Percentiles rank a stretch among this genome's conserved stretches.
Evolutionary conservation across 1,140 invertebrate species (phyloP).

Genomic region (Globodera ellingtonae): DNA sequence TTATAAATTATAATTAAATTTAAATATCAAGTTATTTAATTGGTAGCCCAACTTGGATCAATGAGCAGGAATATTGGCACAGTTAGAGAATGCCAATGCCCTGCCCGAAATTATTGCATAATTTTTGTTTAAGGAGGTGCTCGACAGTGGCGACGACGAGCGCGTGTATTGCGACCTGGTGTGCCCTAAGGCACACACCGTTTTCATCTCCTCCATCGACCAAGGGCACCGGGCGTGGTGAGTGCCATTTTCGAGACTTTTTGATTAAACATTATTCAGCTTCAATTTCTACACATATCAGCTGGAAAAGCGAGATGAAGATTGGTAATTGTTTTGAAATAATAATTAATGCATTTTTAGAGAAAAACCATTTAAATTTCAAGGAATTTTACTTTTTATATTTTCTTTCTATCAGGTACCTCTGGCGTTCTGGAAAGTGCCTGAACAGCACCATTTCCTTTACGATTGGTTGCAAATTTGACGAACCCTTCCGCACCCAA

Average conservation of each 20-base stretch:
- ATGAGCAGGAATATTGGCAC: neutral
- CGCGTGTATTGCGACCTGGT: conserved; percentile 64
- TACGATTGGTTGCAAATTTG: conserved; percentile 64
- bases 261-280: neutral
- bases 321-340: conserved; percentile 37
- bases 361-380: neutral
- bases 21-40: too few relatives aligned
- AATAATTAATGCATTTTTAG: neutral
- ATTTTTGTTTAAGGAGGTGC: conserved; percentile 47
- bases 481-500: conserved; percentile 64
- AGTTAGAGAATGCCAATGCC: too few relatives aligned
- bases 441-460: conserved; percentile 60
- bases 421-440: conserved; percentile 63
- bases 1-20: too few relatives aligned
- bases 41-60: neutral
- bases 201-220: conserved; percentile 63
- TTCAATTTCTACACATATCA: conserved; percentile 65
- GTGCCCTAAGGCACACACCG: conserved; percentile 64
- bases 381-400: neutral
- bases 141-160: conserved; percentile 62
- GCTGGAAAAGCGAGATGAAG: conserved; percentile 53
- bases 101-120: too few relatives aligned
- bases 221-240: conserved; percentile 58
- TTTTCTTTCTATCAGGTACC: conserved; percentile 31
- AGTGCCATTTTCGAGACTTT: conserved; percentile 42